Conservation (phyloP, 2,797 vertebrate genomes). For the Microcaecilia unicolor region DNA sequence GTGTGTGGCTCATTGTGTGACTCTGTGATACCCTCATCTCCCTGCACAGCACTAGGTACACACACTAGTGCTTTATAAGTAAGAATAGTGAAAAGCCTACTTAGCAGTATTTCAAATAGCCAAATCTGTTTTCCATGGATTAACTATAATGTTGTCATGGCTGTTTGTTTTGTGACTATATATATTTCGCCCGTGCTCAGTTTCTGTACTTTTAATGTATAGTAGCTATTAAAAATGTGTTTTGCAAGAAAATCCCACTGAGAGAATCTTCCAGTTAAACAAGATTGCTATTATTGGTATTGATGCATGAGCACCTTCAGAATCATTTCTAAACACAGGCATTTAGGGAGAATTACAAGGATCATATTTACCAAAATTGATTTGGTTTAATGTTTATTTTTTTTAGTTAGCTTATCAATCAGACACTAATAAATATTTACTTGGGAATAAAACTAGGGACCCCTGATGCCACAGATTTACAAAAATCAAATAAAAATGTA, state of each 20-base stretch:
- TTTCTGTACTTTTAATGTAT: background rate
- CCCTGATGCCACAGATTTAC: background rate
- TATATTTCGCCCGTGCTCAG: too few species aligned
- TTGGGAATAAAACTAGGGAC: background rate
- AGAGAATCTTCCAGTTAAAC: background rate
- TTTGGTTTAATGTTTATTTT: background rate
- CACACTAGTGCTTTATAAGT: too few species aligned
- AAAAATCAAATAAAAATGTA: background rate
- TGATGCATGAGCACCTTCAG: background rate
- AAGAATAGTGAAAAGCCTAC: too few species aligned
- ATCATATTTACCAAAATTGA: background rate
- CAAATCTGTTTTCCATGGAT: background rate
- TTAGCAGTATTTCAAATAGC: too few species aligned
- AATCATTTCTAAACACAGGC: constrained; percentile 6
- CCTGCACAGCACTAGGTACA: too few species aligned
- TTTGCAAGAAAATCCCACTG: background rate
- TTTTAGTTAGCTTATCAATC: constrained; percentile 10
- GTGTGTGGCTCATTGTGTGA: too few species aligned
- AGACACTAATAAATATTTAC: constrained; percentile 1
- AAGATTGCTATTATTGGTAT: constrained; percentile 6
- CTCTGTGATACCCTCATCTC: too few species aligned
- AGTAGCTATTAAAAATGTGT: background rate
- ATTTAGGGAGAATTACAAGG: constrained; percentile 5
- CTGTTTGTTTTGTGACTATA: background rate
- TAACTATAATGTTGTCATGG: background rate